Base-by-base conservation (phyloP, 2,797 vertebrate species). In the Sebastes reedi region DNA sequence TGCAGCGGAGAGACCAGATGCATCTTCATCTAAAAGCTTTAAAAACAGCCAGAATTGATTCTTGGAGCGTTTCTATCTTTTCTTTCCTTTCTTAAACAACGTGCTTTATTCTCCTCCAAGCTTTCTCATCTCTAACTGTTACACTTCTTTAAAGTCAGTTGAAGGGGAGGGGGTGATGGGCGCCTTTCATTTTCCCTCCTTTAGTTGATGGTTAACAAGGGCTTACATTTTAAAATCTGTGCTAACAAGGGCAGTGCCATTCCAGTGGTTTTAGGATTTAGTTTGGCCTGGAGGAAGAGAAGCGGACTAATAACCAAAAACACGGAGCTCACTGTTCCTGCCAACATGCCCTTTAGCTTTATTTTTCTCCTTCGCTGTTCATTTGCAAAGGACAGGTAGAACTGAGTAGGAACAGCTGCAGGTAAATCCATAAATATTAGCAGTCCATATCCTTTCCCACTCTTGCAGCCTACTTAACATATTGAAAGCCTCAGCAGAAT, bases 351-450 rank as follows among this genome's bases (percentile, higher is more conserved):
- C 69, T 42, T 0, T 1, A 67, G 87, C 83, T 36, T 8, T 54
- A 32, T 70, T 60, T 72, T 59, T 2, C 56, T 46, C 73, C 69
- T 66, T n/a, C 27, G 3, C 34, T 54, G 74, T 75, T 84, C 60
- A 24, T 78, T 75, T 59, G 50, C 52, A 56, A 3, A 10, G 69
- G 25, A 34, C 64, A 72, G 61, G 67, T 50, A 25, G 5, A 27
- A 34, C 56, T 42, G 56, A 82, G 74, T 2, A 9, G 66, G 66
- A 84, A 86, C 77, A 75, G 81, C 5, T 88, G 87, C 25, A 70
- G 59, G 54, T 77, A 59, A 77, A 86, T 22, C 62, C 39, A 20
- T 59, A 77, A 67, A 0, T 86, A 77, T 73, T 56, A 70, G 62
- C 0, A 2, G n/a, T 61, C 32, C 39, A 8, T 67, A 27, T 65